These are phyloP conservation scores for Urocolius indicus DNA, from an alignment of 2,113 vertebrate genomes.

Conservation along the genomic window DNA sequence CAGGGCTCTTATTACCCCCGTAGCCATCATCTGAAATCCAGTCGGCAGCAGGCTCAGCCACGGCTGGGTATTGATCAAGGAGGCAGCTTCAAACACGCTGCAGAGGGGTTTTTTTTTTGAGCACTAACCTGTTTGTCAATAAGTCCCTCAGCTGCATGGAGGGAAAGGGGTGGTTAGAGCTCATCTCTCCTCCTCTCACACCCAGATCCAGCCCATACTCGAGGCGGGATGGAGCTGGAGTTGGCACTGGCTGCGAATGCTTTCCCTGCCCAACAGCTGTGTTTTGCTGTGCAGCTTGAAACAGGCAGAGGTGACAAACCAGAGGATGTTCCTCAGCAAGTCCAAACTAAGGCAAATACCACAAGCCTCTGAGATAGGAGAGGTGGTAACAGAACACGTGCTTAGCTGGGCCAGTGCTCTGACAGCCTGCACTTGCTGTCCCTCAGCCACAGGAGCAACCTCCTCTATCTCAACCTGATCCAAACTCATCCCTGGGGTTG, in stretches of 20 bases:
- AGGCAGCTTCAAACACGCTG: slow-evolving; percentile 33
- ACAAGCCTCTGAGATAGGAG: neutral
- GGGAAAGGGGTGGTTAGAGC: neutral
- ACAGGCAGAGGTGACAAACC: neutral
- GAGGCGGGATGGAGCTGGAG: neutral
- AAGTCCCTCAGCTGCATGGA: neutral
- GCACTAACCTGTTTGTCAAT: slow-evolving; percentile 73
- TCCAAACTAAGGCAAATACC: neutral
- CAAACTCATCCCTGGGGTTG: neutral
- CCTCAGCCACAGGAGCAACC: neutral
- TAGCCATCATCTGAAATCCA: slow-evolving; percentile 48
- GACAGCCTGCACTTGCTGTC: neutral
- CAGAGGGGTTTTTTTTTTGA: neutral
- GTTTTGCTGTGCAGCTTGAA: neutral
- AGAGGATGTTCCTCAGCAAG: neutral
- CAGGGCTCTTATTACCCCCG: slow-evolving; percentile 65
- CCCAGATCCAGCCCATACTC: rapidly evolving
- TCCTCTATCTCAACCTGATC: neutral
- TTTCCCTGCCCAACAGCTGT: neutral
- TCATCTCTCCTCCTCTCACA: rapidly evolving
- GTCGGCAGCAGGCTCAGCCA: slow-evolving; percentile 27
- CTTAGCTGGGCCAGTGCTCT: neutral
- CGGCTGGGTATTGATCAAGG: slow-evolving; percentile 54
- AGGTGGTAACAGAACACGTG: neutral
- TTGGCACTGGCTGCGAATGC: neutral